Base-by-base conservation (phyloP, 2,797 vertebrate genomes). In the Denticeps clupeoides region DNA sequence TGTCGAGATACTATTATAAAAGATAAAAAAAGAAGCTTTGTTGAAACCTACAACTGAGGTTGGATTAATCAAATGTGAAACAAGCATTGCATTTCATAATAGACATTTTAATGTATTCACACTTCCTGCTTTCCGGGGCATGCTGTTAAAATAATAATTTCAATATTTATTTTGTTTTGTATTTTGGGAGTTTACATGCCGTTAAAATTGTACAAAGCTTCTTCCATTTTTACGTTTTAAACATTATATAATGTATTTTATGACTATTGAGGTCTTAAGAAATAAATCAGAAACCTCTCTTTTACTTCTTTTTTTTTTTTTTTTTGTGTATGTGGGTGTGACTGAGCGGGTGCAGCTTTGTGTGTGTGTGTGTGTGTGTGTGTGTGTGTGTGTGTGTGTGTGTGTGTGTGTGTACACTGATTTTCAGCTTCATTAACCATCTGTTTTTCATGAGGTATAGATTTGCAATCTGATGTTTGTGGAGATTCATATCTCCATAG, bases 141-240 rank as follows among this genome's bases (percentile, higher is more conserved):
- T 56, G 58, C 61, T 51, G 47, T 61, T 44, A 58, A 59, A 60
- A 62, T 44, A 51, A 48, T 25, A 46, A 58, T 58, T 62, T 26
- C 44, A n/a, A 53, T 65, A 63, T 63, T 71, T 69, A 63, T 67
- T 65, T 51, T 41, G 51, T 53, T 55, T 56, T 58, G 43, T 47
- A 25, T 47, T 47, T 65, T 47, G n/a, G n/a, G n/a, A 41, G 41
- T 60, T 56, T 49, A 40, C 41, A 45, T 46, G 18, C 32, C 56
- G 56, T 60, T 54, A 45, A 53, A 62, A 57, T 33, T 67, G 47
- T 60, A 53, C 59, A 50, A 67, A 60, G 42, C 38, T 60, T 63
- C 27, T 60, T 31, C 33, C 32, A 12, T 41, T 48, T 56, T 55
- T 55, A 38, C 46, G 32, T 46, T 53, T 63, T 63, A 57, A 49